Conservation (phyloP, 2,797 vertebrate species). For the Argyrosomus regius region DNA sequence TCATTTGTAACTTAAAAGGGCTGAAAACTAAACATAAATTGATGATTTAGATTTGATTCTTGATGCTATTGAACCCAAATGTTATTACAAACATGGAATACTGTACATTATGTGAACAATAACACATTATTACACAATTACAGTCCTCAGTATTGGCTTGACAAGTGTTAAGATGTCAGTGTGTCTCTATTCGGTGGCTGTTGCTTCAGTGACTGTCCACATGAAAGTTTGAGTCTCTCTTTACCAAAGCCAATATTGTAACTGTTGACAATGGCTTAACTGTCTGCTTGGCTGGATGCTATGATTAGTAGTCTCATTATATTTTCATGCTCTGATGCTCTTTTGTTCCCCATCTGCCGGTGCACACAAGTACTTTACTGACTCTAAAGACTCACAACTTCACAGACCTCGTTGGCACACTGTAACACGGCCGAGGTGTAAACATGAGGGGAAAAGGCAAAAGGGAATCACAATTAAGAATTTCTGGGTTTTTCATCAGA, state of each 20-base stretch:
- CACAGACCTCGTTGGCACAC: conserved; percentile 47
- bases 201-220: not conserved
- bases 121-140: not conserved
- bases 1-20: not conserved
- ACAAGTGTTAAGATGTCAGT: not conserved
- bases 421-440: conserved; percentile 29
- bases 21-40: not conserved
- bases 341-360: conserved; percentile 74
- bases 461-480: conserved; percentile 27
- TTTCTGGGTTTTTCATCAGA: conserved; percentile 33
- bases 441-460: conserved; percentile 11
- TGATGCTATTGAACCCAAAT: not conserved
- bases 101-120: too few species aligned
- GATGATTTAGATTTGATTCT: not conserved
- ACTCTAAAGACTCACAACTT: conserved; percentile 58
- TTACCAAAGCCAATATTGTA: conserved; percentile 37
- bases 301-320: conserved; percentile 83
- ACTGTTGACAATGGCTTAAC: conserved; percentile 61
- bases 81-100: too few species aligned
- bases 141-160: not conserved
- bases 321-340: conserved; percentile 77
- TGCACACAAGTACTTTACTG: conserved; percentile 51
- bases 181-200: not conserved
- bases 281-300: conserved; percentile 61
- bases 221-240: conserved; percentile 25